A percentile compares a stretch with the other conserved stretches of the same genome.
These are phyloP conservation scores for Gasterosteus nipponicus DNA, from an alignment of 2,113 vertebrate species.

Conservation along the genomic window DNA sequence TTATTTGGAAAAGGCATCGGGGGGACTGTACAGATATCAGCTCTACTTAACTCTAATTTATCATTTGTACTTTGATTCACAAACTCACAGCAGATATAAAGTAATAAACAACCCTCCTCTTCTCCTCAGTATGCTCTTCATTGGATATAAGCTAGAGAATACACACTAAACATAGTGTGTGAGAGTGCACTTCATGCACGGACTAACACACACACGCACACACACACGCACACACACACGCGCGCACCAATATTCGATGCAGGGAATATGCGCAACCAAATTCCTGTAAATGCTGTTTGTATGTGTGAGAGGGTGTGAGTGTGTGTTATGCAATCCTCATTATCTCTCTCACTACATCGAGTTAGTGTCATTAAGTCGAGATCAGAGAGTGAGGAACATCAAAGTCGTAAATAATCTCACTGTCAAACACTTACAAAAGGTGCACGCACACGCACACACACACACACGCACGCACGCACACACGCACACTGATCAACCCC, in stretches of 20 bases:
- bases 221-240: not conserved
- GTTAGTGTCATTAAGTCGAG: slow-evolving; percentile 65
- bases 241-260: not conserved
- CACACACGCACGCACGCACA: not conserved
- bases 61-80: not conserved
- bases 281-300: slow-evolving; percentile 27
- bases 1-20: slow-evolving; percentile 22
- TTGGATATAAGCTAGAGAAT: not conserved
- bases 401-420: slow-evolving; percentile 44
- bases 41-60: not conserved
- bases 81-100: not conserved
- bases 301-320: slow-evolving; percentile 13
- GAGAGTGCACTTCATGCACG: not conserved
- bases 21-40: slow-evolving; percentile 6
- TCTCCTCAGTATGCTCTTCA: not conserved
- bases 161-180: not conserved
- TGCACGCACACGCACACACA: slow-evolving; percentile 7
- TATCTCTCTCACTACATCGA: slow-evolving; percentile 67
- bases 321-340: slow-evolving; percentile 64
- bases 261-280: slow-evolving; percentile 21
- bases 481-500: not conserved
- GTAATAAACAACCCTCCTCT: not conserved
- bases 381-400: slow-evolving; percentile 59
- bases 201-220: not conserved
- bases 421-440: slow-evolving; percentile 21